Base-by-base conservation (phyloP, 2,797 vertebrate genomes). In the Cichlasoma orientale region DNA sequence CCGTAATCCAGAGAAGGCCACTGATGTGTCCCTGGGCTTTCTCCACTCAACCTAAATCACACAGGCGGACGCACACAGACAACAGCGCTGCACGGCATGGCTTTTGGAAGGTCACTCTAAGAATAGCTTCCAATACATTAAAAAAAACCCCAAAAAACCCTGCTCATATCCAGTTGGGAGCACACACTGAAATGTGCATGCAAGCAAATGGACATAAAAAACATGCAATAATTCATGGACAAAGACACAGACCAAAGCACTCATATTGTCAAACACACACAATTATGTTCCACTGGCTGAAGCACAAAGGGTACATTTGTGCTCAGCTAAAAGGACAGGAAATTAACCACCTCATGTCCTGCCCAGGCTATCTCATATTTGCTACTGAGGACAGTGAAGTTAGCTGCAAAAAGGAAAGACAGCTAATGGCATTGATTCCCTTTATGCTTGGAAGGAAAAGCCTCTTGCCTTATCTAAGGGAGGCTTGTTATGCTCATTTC, bases 71-170 rank as follows among this genome's bases (percentile, higher is more conserved):
- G 90, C 92, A 93, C 93, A 92, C 84, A 91, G 87, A 95, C 91
- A 95, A 93, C 82, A 81, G 88, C 52, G 83, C 87, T 61, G 85
- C 85, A 85, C 74, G 87, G 81, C 87, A 83, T 58, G 57, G 89
- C 92, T 92, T 90, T 88, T 74, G 89, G 89, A 94, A 93, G 93
- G 94, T 95, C 94, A 93, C 84, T 89, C 93, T 85, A 91, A 93
- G 92, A 95, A 95, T 95, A 95, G 90, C 85, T 84, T 88, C 87
- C 63, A 74, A 82, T 86, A 82, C 63, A 83, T 80, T 82, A 84
- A 69, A 54, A 50, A 66, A 36, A 36, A 36, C 7, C 9, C 7
- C 7, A 9, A 36, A 36, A 33, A 8, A 8, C 7, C 33, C 7
- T 8, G 53, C 68, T 54, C 68, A 7, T 55, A 84, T 81, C 56